Base-by-base conservation (phyloP, 2,888 invertebrate species). In the Chromoteleia sp. region DNA sequence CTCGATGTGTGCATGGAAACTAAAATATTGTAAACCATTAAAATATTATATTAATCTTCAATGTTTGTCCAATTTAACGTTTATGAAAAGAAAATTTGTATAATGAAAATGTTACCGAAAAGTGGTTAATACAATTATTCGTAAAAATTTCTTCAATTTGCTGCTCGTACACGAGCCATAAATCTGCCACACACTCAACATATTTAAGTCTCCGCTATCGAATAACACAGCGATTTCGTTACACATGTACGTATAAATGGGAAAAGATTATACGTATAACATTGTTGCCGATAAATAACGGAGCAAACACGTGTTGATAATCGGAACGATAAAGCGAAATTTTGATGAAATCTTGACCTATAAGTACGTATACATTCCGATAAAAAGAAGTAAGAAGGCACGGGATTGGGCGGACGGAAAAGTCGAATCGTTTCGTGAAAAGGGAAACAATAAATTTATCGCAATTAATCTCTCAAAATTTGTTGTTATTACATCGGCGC, bases 381-480 rank as follows among this genome's bases (percentile, higher is more conserved):
- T 56, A 67, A 52, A 67, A 50, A 25, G 25, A 67, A n/a, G n/a
- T n/a, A n/a, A n/a, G n/a, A n/a, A n/a, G n/a, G n/a, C n/a, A n/a
- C n/a, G n/a, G 10, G 5, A 0, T 2, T 21, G 17, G 17, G 19
- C n/a, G 19, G 15, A 58, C 21, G 14, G 15, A 36, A 52, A 54
- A 54, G 6, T 15, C 36, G 50, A 14, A 48, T 41, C 58, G 48
- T 33, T 52, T 43, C 0, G 19, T 10, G 6, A 15, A 25, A 3
- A 52, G 39, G 19, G 45, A 74, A 48, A 48, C 33, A 29, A 48
- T 29, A 39, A 50, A 48, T 59, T 19, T 3, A 12, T 39, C 21
- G 33, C 76, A 56, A 81, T 81, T 76, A 81, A 81, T 81, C 76
- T 71, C 21, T n/a, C 21, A 25, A 50, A 52, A 58, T 73, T 79